Conservation (phyloP, 2,797 vertebrate species). For the Rhyacichthys aspro region DNA sequence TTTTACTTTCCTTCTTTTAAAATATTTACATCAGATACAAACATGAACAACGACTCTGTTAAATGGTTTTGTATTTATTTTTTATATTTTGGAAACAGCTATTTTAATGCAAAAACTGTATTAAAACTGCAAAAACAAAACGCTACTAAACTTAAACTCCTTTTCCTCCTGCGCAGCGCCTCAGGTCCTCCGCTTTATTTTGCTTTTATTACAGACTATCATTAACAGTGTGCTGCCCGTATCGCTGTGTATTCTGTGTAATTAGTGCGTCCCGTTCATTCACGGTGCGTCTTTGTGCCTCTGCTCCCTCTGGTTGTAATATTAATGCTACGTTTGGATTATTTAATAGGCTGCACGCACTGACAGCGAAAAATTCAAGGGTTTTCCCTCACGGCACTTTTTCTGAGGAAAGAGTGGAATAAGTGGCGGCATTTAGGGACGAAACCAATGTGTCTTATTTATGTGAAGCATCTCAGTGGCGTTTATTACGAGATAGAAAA, state of each 20-base stretch:
- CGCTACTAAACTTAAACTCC: not conserved
- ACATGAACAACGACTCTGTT: not conserved
- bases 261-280: conserved; percentile 9
- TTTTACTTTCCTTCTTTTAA: not conserved
- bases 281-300: conserved; percentile 17
- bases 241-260: conserved; percentile 1
- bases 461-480: not conserved
- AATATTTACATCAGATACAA: not conserved
- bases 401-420: conserved; percentile 5
- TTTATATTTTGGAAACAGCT: no score
- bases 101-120: not conserved
- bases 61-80: not conserved
- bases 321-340: conserved; percentile 44
- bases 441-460: not conserved
- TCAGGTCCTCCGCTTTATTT: conserved; percentile 5
- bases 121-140: not conserved
- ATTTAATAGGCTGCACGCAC: conserved; percentile 37
- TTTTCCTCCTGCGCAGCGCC: conserved; percentile 1
- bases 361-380: conserved; percentile 9
- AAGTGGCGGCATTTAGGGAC: conserved; percentile 14
- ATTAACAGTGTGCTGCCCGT: conserved; percentile 13
- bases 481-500: not conserved
- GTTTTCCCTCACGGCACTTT: conserved; percentile 16
- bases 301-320: conserved; percentile 28
- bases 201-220: conserved; percentile 7